Evolutionary conservation across 2,888 invertebrate species (phyloP), one percentile per base, ranked within the genome.

Genomic region (Drosophila mimetica): DNA sequence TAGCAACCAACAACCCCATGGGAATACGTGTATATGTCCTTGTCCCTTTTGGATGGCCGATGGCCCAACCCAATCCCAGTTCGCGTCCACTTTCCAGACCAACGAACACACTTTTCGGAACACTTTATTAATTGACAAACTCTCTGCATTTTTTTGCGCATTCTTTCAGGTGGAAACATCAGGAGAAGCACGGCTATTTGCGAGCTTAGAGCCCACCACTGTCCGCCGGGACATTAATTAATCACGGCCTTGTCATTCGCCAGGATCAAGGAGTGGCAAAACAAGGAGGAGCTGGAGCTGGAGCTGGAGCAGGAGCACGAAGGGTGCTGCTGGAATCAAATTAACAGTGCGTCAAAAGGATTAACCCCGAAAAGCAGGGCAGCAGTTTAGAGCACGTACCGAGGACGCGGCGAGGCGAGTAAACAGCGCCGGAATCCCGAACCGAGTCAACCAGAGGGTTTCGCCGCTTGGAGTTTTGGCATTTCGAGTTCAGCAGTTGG

Each of bases 111-210:
- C 32, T 69, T 11, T 11, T 6, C n/a, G 36, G 0, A 32, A 60
- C 42, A 47, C 44, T 39, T 70, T 36, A 70, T 70, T 70, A 61
- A 70, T 50, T 70, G 42, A 61, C 48, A 42, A 22, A 66, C 53
- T 51, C 64, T 71, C 53, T 42, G 39, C 18, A 54, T 65, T 75
- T 44, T 70, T 69, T 48, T 25, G 25, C 61, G 65, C 50, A 50
- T 72, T 75, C 76, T 76, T 88, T 89, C 83, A 90, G 89, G 74
- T 84, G 77, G 69, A 59, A 79, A 88, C 16, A 16, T 11, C 42
- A 47, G 53, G 76, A 18, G 39, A 39, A 87, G 85, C 84, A 87
- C 80, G 86, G 89, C 86, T 86, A 90, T 90, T 90, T 90, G 86
- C 80, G 77, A 82, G 80, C 77, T 86, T 88, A 76, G 79, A 80